Base-by-base conservation (phyloP, 35 echinoderm and acorn worm genomes). In the Hemicentrotus pulcherrimus region DNA sequence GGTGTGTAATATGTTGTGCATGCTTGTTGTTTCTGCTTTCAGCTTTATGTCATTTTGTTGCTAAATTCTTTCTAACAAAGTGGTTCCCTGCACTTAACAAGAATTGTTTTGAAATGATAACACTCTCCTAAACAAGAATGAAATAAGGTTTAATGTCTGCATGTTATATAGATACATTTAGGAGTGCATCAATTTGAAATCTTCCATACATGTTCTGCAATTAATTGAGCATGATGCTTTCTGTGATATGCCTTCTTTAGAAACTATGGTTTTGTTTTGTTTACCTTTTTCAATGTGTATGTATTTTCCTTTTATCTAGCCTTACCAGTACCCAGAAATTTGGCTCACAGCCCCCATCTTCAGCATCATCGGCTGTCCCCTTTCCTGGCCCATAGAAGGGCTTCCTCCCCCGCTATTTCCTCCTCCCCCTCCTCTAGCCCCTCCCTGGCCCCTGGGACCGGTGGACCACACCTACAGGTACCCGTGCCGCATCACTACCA, bases 311-410 rank as follows among this genome's bases (percentile, higher is more conserved):
- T 90, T 90, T 90, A 45, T 58, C 48, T 58, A 93, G 91, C 91
- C 22, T 31, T 58, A 18, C 91, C 91, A 11, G 91, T 93, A 12
- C 91, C 91, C 91, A 47, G 91, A 58, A 58, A 11, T 55, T 58
- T 48, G 3, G 46, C 32, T 24, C 48, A 58, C 91, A 93, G 46
- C 28, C 91, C 30, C 13, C 91, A 47, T 24, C 30, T 31, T 9
- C 47, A 93, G 47, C 91, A 93, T 31, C 46, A 58, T 47, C 91
- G 48, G 4, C 48, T 93, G 46, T 50, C 91, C 91, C 91, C 91
- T 48, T 46, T 47, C 91, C 88, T 58, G 48, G 46, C 45, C 46
- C 22, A 47, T 13, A 18, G 91, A 5, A 31, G 91, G 91, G 46
- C 91, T 0, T 47, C 47, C 31, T 95, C 47, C 16, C 88, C 95